Evolutionary conservation across 2,888 invertebrate genomes (phyloP).

Genomic region (Caenorhabditis sp.): DNA sequence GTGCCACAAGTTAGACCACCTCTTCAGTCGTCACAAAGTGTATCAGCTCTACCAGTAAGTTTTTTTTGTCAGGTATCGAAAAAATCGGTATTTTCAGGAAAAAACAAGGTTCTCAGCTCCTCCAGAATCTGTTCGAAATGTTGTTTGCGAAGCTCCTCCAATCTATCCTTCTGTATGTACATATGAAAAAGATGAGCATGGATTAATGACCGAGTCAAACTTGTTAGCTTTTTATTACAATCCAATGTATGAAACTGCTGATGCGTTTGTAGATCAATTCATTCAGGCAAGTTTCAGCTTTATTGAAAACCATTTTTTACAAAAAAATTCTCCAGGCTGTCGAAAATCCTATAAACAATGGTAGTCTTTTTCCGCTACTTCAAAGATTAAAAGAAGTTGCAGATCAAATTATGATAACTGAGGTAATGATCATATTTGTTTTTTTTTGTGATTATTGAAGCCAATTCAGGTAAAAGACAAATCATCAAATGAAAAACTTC

Average conservation of each 20-base stretch:
- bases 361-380: slow-evolving; percentile 54
- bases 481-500: slow-evolving; percentile 43
- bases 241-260: slow-evolving; percentile 62
- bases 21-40: slow-evolving; percentile 26
- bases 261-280: slow-evolving; percentile 64
- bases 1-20: slow-evolving; percentile 6
- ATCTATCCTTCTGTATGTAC: slow-evolving; percentile 56
- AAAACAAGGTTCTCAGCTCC: slow-evolving; percentile 3
- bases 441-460: background rate
- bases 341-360: slow-evolving; percentile 49
- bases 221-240: slow-evolving; percentile 66
- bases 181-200: slow-evolving; percentile 69
- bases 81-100: background rate
- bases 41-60: background rate
- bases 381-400: slow-evolving; percentile 48
- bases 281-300: slow-evolving; percentile 34
- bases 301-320: background rate
- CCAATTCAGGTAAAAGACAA: slow-evolving; percentile 21
- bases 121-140: background rate
- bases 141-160: slow-evolving; percentile 43
- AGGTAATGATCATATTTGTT: no score
- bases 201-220: slow-evolving; percentile 60
- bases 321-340: slow-evolving; percentile 43
- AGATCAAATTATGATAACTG: slow-evolving; percentile 38
- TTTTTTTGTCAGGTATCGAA: no score